A percentile compares a stretch with the other conserved stretches of the same genome.
Evolutionary conservation across 2,113 vertebrate species (phyloP).

Genomic region (Rhinoderma darwinii): DNA sequence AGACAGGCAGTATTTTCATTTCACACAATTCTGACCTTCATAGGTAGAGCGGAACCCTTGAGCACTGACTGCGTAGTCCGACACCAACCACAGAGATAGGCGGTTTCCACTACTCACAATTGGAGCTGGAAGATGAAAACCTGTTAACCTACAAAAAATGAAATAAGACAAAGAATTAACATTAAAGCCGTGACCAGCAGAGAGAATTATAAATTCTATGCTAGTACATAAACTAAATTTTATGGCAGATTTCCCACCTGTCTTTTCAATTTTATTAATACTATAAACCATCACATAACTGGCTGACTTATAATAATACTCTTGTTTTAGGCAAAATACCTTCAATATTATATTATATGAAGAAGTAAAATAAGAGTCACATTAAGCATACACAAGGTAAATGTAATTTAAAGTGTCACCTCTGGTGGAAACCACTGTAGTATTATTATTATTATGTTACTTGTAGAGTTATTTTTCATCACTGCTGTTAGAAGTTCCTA

Average conservation of each 20-base stretch:
- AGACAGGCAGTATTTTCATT: not conserved
- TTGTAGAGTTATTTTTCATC: not conserved
- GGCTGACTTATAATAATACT: not conserved
- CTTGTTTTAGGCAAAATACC: not conserved
- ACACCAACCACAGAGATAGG: slow-evolving; percentile 90
- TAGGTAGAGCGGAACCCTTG: slow-evolving; percentile 94
- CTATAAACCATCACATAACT: slow-evolving; percentile 12
- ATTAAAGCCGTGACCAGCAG: not conserved
- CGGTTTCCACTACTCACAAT: slow-evolving; percentile 87
- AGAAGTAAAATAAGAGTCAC: not conserved
- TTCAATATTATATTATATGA: not conserved
- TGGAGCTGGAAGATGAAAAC: slow-evolving; percentile 95
- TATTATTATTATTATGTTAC: not conserved
- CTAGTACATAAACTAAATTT: slow-evolving; percentile 7
- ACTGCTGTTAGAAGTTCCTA: not conserved
- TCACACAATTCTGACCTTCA: slow-evolving; percentile 82
- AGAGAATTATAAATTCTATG: not conserved
- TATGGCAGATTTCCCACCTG: not conserved
- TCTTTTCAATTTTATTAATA: slow-evolving; percentile 31
- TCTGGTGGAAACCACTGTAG: not conserved
- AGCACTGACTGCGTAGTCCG: slow-evolving; percentile 95
- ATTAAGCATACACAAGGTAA: not conserved
- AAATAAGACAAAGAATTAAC: slow-evolving; percentile 45
- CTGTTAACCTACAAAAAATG: slow-evolving; percentile 86
- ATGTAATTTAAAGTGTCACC: not conserved